Conservation (phyloP, 53 echinoderm and acorn worm genomes). For the Astropecten irregularis region DNA sequence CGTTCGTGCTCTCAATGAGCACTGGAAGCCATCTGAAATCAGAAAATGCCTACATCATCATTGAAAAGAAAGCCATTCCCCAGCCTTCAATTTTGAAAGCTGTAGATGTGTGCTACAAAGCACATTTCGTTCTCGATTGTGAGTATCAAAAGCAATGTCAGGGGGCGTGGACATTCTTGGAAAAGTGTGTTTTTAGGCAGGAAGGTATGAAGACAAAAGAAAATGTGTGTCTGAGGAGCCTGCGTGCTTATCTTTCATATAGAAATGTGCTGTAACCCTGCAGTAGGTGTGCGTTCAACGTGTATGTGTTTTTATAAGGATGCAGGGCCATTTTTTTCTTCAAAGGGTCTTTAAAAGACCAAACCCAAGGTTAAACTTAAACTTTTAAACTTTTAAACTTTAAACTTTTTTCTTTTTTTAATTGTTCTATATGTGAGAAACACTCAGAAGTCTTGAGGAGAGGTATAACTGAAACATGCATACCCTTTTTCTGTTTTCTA, state of each 20-base stretch:
- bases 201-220: conserved; percentile 1
- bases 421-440: no score
- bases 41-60: background rate
- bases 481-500: no score
- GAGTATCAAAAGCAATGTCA: conserved; percentile 41
- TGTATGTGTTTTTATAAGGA: background rate
- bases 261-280: conserved; percentile 27
- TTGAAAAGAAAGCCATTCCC: background rate
- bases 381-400: no score
- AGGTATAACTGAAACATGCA: no score
- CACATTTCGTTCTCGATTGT: conserved; percentile 26
- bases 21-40: background rate
- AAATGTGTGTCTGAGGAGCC: background rate
- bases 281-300: background rate
- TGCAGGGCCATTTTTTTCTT: no score
- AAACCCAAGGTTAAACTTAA: no score
- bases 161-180: conserved; percentile 52
- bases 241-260: background rate
- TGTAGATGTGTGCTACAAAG: conserved; percentile 52
- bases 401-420: no score
- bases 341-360: no score
- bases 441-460: no score
- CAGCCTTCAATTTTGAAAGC: conserved; percentile 37
- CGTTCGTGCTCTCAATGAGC: conserved; percentile 13
- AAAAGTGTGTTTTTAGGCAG: background rate